Base-by-base conservation (phyloP, 2,113 vertebrate species). In the Platichthys stellatus region DNA sequence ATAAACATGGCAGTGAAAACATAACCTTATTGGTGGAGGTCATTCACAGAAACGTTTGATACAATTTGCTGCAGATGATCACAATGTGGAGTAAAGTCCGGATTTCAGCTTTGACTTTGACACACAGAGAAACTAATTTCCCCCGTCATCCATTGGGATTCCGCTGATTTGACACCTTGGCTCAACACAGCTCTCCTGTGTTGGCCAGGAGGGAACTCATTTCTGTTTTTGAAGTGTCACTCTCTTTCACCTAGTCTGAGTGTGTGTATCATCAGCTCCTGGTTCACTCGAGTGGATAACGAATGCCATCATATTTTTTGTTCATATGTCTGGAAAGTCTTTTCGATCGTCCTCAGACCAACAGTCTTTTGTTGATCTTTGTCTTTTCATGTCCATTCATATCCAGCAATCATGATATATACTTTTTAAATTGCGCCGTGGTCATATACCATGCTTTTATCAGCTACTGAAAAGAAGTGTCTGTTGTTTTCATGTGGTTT, bases 201-300 rank as follows among this genome's bases (percentile, higher is more conserved):
- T 70, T 62, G 47, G 12, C 20, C 59, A 11, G 63, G 26, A 51
- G 23, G 20, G 9, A 54, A 47, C 12, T 11, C 23, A n/a, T 14
- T 18, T 63, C 21, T 62, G 31, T 64, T 51, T 74, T 60, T 71
- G n/a, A 35, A 53, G 35, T 38, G 18, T 66, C 47, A 56, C 26
- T 14, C 58, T 31, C 58, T 60, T 35, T 35, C 40, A 18, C 28
- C 40, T 68, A 23, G 17, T 47, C 12, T 63, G 51, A 60, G 43
- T 24, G 14, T 59, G 58, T 31, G 49, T 23, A 73, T 45, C 31
- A 74, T 62, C 56, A 56, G 35, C 7, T 24, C 1, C 11, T 38
- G 21, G 15, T 56, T 45, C 11, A 51, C 15, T 53, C 31, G 28
- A 17, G 35, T 21, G 53, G 47, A 66, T 28, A 20, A 49, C 12